A percentile compares a stretch with the other conserved stretches of the same genome.
Conservation (phyloP, 1,140 invertebrate species). For the Drosophila paulistorum region DNA sequence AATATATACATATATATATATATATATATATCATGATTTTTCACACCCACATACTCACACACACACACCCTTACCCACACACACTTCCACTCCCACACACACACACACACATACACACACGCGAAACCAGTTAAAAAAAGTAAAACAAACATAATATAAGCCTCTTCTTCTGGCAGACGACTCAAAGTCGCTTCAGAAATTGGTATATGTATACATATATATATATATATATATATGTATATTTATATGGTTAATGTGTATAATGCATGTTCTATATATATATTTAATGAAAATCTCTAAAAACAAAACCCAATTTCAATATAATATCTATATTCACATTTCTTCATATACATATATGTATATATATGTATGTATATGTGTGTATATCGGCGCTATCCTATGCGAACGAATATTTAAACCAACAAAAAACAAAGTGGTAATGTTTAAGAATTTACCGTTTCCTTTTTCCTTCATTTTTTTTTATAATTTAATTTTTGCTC, state of each 20-base stretch:
- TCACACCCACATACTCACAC: constrained; percentile 33
- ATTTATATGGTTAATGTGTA: constrained; percentile 51
- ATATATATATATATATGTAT: constrained; percentile 13
- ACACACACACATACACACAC: constrained; percentile 48
- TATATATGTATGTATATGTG: background rate
- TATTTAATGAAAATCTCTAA: constrained; percentile 76
- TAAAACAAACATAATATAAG: constrained; percentile 57
- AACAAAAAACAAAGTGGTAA: constrained; percentile 46
- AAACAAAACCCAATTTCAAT: constrained; percentile 58
- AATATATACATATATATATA: constrained; percentile 1
- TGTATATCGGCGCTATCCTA: constrained; percentile 40
- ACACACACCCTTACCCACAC: constrained; percentile 40
- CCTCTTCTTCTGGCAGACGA: constrained; percentile 57
- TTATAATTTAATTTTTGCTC: constrained; percentile 60
- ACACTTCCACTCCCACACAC: constrained; percentile 14
- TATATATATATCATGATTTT: constrained; percentile 38
- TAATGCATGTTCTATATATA: constrained; percentile 51
- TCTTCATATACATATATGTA: background rate
- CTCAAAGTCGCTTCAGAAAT: constrained; percentile 65
- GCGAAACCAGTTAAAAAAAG: constrained; percentile 71
- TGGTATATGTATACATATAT: background rate
- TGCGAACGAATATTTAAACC: constrained; percentile 60
- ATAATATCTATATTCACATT: constrained; percentile 18
- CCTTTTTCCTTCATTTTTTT: background rate
- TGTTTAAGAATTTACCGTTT: constrained; percentile 59